A percentile compares a stretch with the other conserved stretches of the same genome.
These are phyloP conservation scores for Cichladusa arquata DNA, from an alignment of 2,113 vertebrate genomes.

Conservation along the genomic window DNA sequence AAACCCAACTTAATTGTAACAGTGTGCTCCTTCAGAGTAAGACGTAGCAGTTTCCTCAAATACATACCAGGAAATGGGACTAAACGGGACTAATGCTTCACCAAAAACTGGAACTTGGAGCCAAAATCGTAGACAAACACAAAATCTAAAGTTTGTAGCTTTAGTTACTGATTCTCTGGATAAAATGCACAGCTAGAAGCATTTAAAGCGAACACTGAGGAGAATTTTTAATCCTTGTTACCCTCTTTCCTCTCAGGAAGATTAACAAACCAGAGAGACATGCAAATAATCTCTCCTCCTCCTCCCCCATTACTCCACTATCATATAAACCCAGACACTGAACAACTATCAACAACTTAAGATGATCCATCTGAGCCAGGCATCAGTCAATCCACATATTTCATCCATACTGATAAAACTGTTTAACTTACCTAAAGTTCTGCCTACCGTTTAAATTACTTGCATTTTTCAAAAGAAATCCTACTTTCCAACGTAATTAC, in stretches of 20 bases:
- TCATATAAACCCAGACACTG: background rate
- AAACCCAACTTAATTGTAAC: background rate
- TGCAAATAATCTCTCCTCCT: background rate
- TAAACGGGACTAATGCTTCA: background rate
- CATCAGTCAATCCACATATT: background rate
- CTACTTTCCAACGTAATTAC: background rate
- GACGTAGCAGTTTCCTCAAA: background rate
- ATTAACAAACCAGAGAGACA: background rate
- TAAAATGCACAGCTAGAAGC: background rate
- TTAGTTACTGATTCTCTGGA: background rate
- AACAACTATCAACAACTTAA: background rate
- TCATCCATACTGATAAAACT: background rate
- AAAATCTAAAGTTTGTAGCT: background rate
- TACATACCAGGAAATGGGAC: background rate
- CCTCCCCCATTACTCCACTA: fast-evolving
- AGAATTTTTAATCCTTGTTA: background rate
- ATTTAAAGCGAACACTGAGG: background rate
- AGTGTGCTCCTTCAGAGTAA: background rate
- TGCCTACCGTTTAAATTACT: background rate
- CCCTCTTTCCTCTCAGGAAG: background rate
- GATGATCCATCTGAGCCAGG: background rate
- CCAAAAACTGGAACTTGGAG: background rate
- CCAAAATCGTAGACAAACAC: background rate
- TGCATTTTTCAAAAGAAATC: background rate
- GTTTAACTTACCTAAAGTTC: background rate